A percentile compares a stretch with the other conserved stretches of the same genome.
phyloP scores from a whole-genome alignment of 2,797 vertebrate species.

The Sphaeramia orbicularis region DNA sequence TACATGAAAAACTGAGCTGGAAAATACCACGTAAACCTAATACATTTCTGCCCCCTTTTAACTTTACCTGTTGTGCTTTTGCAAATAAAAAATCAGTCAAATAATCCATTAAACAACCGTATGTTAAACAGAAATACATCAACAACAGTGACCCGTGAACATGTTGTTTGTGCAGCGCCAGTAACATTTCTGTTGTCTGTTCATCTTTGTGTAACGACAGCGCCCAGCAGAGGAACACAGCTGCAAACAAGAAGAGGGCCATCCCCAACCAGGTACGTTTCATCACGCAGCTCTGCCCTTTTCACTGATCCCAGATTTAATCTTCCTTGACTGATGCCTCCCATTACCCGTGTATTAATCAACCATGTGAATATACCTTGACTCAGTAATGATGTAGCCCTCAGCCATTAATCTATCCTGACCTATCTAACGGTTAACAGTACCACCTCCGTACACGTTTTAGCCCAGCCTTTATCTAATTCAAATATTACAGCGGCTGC shows the following conservation, averaged over 20 bases:
- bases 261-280: slow-evolving; percentile 94
- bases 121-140: not conserved
- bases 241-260: slow-evolving; percentile 94
- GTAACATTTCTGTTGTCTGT: slow-evolving; percentile 21
- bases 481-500: slow-evolving; percentile 15
- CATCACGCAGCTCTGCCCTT: slow-evolving; percentile 26
- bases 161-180: not conserved
- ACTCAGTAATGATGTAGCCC: slow-evolving; percentile 37
- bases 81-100: no score
- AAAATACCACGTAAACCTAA: not conserved
- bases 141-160: not conserved
- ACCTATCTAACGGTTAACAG: slow-evolving; percentile 32
- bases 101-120: no score
- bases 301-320: slow-evolving; percentile 52
- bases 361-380: slow-evolving; percentile 31
- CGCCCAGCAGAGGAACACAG: slow-evolving; percentile 93
- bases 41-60: no score
- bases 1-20: not conserved
- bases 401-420: slow-evolving; percentile 24
- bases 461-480: slow-evolving; percentile 24
- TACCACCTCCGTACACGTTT: slow-evolving; percentile 14
- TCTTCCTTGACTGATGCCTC: slow-evolving; percentile 41
- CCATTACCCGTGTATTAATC: slow-evolving; percentile 58
- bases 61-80: no score
- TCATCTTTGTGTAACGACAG: slow-evolving; percentile 76